Percentiles rank a stretch among this genome's conserved stretches.
phyloP scores from a whole-genome alignment of 1,140 invertebrate species.

The Theocolax elegans region DNA sequence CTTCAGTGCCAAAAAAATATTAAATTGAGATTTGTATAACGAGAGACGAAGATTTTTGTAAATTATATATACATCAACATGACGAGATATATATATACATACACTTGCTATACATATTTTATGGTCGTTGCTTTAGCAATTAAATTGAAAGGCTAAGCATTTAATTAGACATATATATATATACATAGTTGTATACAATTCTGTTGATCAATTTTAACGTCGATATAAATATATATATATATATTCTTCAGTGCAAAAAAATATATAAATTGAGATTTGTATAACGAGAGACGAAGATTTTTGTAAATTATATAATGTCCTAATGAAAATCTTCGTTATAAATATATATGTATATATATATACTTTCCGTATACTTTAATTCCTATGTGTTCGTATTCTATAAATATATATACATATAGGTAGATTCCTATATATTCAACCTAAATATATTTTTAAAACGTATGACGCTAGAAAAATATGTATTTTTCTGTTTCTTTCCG shows the following conservation, averaged over 20 bases:
- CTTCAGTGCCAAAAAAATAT: too few species aligned
- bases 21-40: too few species aligned
- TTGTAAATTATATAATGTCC: too few species aligned
- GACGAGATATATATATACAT: conserved; percentile 14
- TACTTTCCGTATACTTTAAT: too few species aligned
- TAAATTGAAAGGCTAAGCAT: conserved; percentile 6
- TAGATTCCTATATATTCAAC: conserved; percentile 5
- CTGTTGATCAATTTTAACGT: conserved; percentile 29
- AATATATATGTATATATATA: too few species aligned
- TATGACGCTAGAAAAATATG: too few species aligned
- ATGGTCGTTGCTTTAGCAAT: neutral
- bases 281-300: too few species aligned
- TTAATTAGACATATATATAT: conserved; percentile 5
- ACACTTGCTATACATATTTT: conserved; percentile 23
- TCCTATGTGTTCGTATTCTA: neutral
- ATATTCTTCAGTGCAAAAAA: neutral
- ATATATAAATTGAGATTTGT: too few species aligned
- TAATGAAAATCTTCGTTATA: neutral
- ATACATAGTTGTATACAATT: conserved; percentile 13
- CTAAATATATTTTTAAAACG: conserved; percentile 9
- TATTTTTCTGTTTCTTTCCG: too few species aligned
- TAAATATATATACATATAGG: neutral
- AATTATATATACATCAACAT: too few species aligned
- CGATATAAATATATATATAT: conserved; percentile 11
- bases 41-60: too few species aligned